Percentiles rank a stretch among this genome's conserved stretches.
phyloP scores from a whole-genome alignment of 2,113 vertebrate species.

The Macroglossus sobrinus region DNA sequence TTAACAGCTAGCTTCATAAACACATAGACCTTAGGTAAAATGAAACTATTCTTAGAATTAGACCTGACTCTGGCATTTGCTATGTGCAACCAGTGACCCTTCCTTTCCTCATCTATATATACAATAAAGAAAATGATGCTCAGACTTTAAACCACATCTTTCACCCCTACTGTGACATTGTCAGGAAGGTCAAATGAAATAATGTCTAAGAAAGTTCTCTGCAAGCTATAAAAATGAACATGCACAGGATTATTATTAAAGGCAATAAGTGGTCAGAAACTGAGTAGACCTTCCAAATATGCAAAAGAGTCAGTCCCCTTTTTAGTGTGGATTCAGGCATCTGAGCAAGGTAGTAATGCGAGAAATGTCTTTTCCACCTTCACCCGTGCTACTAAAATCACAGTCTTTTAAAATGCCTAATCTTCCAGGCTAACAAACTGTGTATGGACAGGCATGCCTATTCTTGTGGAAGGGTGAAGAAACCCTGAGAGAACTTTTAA shows the following conservation, averaged over 20 bases:
- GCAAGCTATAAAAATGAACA: conserved; percentile 12
- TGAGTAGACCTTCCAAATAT: neutral
- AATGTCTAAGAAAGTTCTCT: conserved; percentile 18
- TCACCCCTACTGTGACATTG: neutral
- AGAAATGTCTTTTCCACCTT: neutral
- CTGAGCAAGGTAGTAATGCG: neutral
- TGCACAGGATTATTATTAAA: conserved; percentile 10
- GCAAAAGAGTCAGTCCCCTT: neutral
- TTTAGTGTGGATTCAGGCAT: neutral
- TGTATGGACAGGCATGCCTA: neutral
- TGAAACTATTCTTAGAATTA: neutral
- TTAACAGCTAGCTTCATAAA: neutral
- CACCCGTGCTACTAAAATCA: neutral
- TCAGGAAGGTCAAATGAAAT: conserved; percentile 41
- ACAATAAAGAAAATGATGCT: neutral
- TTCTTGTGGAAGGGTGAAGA: neutral
- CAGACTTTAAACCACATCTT: neutral
- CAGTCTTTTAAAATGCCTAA: neutral
- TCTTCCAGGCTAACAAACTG: neutral
- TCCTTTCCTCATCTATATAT: neutral
- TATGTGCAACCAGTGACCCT: neutral
- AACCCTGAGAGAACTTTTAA: neutral
- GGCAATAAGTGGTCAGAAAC: neutral
- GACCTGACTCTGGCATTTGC: neutral
- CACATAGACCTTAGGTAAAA: neutral